Base-by-base conservation (phyloP, 2,113 vertebrate genomes). In the Reinhardtius hippoglossoides region DNA sequence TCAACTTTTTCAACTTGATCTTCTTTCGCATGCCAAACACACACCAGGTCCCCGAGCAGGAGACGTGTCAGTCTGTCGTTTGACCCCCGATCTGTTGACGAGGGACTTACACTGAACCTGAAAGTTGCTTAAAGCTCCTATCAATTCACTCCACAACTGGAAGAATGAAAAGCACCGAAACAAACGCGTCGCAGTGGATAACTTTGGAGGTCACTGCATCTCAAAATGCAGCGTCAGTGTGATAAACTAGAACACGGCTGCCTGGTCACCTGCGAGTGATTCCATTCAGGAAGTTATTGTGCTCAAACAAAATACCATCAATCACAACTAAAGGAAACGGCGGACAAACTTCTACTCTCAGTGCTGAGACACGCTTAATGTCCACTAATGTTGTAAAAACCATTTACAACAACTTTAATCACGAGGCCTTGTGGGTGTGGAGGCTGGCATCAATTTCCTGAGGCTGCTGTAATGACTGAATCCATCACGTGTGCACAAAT, bases 391-490 rank as follows among this genome's bases (percentile, higher is more conserved):
- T 31, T 63, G 81, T 40, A 55, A 23, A 82, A 64, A 26, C 20
- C 40, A 59, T 69, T 13, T 78, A 72, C 67, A 52, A 48, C 77
- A 82, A 54, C 77, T 90, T 59, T 83, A 84, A 91, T 91, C 80
- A 74, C 15, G 71, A 82, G n/a, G 20, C 74, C 77, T 56, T 80
- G 84, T 81, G 89, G 92, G 89, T 71, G 91, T 91, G 89, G 76
- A 80, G 74, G 60, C 64, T 56, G 54, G 67, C 89, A 93, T 93
- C 80, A 84, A 89, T 92, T 88, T 89, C 61, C 70, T 54, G 57
- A 82, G 46, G 78, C 48, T 21, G 50, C 60, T 74, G 60, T 89
- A 93, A 94, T 89, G 92, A 89, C 83, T 57, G 82, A 40, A 92
- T 92, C 85, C 79, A 92, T 92, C 92, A 91, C 78, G 4, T 48